phyloP scores from a whole-genome alignment of 2,113 vertebrate species.

The Vombatus ursinus region DNA sequence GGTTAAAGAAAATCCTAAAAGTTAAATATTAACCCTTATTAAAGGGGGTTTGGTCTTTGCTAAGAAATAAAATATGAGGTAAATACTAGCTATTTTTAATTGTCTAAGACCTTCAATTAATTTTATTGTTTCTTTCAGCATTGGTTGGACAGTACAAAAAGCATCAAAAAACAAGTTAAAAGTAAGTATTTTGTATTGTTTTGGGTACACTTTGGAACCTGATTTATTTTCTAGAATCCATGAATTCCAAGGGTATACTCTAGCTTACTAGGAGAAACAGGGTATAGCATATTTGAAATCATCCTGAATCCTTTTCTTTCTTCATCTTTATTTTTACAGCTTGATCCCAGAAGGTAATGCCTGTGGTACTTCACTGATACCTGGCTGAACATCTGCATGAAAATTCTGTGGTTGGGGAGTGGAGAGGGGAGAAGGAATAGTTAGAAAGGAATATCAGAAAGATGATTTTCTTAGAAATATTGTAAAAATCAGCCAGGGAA shows the following conservation, averaged over 20 bases:
- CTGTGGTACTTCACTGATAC: background rate
- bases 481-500: background rate
- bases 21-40: background rate
- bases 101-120: background rate
- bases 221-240: constrained; percentile 43
- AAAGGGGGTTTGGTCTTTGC: background rate
- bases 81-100: background rate
- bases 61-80: background rate
- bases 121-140: constrained; percentile 87
- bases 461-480: background rate
- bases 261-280: background rate
- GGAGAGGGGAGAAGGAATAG: background rate
- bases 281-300: background rate
- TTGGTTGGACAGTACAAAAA: constrained; percentile 98
- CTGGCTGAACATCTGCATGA: background rate
- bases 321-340: background rate
- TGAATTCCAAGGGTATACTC: background rate
- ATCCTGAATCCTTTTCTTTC: background rate
- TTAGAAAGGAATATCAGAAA: background rate
- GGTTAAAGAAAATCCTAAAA: background rate
- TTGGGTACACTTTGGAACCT: constrained; percentile 1
- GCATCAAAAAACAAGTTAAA: constrained; percentile 99
- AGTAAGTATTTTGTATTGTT: constrained; percentile 89
- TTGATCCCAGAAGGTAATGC: background rate
- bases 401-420: background rate